Evolutionary conservation across 2,113 vertebrate species (phyloP).

Genomic region (Gulo gulo): DNA sequence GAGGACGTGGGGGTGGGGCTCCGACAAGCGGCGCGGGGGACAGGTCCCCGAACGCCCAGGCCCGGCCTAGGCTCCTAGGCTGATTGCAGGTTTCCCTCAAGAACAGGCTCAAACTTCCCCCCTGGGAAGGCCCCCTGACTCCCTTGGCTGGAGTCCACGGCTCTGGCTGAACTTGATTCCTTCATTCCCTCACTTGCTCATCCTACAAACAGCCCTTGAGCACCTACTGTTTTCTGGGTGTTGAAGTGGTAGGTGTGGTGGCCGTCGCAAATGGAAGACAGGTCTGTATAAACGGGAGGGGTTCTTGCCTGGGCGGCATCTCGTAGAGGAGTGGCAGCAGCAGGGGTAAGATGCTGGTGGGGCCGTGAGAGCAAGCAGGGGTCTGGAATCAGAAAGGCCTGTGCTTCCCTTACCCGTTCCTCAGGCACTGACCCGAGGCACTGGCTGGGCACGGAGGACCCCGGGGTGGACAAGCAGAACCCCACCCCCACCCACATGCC

Average conservation of each 20-base stretch:
- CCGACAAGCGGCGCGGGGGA: neutral
- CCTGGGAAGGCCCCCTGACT: neutral
- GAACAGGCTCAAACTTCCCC: no score
- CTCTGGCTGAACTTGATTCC: rapidly evolving
- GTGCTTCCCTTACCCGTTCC: rapidly evolving
- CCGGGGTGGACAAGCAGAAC: rapidly evolving
- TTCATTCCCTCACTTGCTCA: neutral
- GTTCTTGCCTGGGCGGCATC: rapidly evolving
- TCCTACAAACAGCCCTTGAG: neutral
- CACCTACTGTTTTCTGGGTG: rapidly evolving
- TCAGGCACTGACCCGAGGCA: rapidly evolving
- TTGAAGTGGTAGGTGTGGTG: rapidly evolving
- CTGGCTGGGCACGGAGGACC: rapidly evolving
- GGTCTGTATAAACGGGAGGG: rapidly evolving
- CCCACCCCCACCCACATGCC: rapidly evolving
- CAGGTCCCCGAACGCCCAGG: neutral
- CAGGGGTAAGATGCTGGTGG: rapidly evolving
- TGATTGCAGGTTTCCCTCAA: neutral
- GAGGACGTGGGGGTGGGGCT: rapidly evolving
- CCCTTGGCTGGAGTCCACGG: neutral
- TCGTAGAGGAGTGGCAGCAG: rapidly evolving
- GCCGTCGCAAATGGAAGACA: rapidly evolving
- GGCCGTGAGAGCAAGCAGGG: no score
- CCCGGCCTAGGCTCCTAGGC: neutral
- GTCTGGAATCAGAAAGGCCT: neutral